A percentile compares a stretch with the other conserved stretches of the same genome.
Conservation (phyloP, 1,140 invertebrate genomes). For the Drosophila jambulina region DNA sequence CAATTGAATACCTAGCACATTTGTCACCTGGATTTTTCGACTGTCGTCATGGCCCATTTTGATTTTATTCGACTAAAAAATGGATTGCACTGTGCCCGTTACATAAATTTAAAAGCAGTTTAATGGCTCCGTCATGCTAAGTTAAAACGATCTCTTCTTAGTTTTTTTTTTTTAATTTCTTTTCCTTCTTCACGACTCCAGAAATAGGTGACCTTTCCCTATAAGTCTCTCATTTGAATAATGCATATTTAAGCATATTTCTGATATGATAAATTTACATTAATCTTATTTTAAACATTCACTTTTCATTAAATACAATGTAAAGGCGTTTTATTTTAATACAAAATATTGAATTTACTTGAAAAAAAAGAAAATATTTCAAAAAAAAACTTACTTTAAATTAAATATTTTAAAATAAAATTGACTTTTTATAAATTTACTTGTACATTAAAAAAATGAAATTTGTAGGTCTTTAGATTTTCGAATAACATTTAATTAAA, state of each 20-base stretch:
- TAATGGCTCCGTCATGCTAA: conserved; percentile 23
- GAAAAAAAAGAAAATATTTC: too few species aligned
- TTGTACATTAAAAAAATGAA: background rate
- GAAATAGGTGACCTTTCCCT: conserved; percentile 19
- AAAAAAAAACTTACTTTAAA: too few species aligned
- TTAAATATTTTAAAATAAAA: background rate
- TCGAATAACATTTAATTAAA: background rate
- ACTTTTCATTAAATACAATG: conserved; percentile 9
- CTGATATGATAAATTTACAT: background rate
- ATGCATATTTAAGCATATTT: background rate
- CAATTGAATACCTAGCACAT: conserved; percentile 41
- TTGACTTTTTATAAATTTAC: background rate
- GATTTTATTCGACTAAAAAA: conserved; percentile 36
- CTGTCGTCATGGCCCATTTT: conserved; percentile 47
- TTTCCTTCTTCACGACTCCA: background rate
- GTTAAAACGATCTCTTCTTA: background rate
- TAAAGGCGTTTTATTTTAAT: background rate
- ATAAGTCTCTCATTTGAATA: conserved; percentile 9
- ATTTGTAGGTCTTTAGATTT: background rate
- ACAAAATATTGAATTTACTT: too few species aligned
- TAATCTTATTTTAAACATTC: background rate
- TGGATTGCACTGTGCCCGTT: conserved; percentile 56
- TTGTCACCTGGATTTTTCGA: conserved; percentile 23
- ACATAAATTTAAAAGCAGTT: conserved; percentile 65
- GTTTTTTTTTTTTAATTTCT: conserved; percentile 7